Evolutionary conservation across 2,797 vertebrate genomes (phyloP), one percentile per base, ranked within the genome.

Genomic region (Schizopygopsis malacanthus): DNA sequence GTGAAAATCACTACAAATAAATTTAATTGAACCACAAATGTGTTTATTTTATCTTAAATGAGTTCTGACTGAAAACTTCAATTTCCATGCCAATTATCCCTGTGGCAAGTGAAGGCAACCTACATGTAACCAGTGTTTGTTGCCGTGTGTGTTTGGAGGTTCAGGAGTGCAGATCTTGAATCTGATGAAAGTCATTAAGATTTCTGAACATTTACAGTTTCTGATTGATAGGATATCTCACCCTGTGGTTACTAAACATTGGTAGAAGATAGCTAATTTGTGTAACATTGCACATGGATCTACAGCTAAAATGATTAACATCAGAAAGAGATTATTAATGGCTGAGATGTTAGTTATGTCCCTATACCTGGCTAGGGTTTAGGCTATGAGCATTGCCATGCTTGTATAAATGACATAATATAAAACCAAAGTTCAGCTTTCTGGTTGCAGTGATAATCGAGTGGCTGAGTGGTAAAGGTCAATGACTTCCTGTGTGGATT

Each of bases 171-270:
- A 73, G 10, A 71, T 61, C 25, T 71, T 28, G 2, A 59, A 52
- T 73, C 2, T 80, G 78, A 73, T 61, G 2, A 37, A 56, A n/a
- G 16, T 16, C 12, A 84, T 67, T 52, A 78, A 69, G 11, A 79
- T 79, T 61, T 71, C 41, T 39, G 76, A 18, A 47, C 28, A 85
- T 80, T 73, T 80, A 63, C 69, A 72, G 69, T 80, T 13, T 20
- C 41, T 61, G 13, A 50, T 52, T 50, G 84, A 85, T 85, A 75
- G 75, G 78, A 81, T 85, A 52, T 75, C n/a, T 18, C 15, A 25
- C 13, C 13, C 28, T 72, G 22, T 70, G 47, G 16, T 56, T 22
- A 50, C 33, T 37, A 67, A 67, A 37, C 45, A 84, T 8, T 6
- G 16, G 13, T 28, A 61, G 70, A 72, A 73, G 69, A 85, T 80